Conservation (phyloP, 2,888 invertebrate genomes). For the Hemicrepidius hirtus region DNA sequence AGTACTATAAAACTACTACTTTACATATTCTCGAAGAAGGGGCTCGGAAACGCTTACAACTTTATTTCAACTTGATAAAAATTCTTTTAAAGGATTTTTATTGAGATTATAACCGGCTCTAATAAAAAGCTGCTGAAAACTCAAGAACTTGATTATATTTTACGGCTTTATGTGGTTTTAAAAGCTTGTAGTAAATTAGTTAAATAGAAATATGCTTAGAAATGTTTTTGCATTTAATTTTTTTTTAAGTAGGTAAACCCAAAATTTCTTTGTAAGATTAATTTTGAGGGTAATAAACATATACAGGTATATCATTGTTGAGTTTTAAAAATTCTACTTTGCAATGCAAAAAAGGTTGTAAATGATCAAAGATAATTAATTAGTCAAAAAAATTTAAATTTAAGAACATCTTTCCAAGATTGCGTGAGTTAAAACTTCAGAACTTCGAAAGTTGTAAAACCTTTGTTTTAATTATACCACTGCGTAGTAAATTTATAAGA, state of each 20-base stretch:
- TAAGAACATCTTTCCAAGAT: conserved; percentile 6
- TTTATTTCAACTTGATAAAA: background rate
- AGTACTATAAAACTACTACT: conserved; percentile 5
- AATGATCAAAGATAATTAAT: conserved; percentile 22
- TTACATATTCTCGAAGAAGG: conserved; percentile 7
- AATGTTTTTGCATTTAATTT: no score
- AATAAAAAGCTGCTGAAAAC: no score
- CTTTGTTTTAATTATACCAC: conserved; percentile 39
- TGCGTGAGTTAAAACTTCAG: background rate
- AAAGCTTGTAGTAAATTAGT: no score
- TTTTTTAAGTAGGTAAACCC: no score
- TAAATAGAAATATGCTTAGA: no score
- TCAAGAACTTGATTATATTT: no score
- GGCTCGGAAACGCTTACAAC: background rate
- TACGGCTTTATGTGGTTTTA: no score
- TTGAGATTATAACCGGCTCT: no score
- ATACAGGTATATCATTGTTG: background rate
- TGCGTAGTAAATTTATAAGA: conserved; percentile 43
- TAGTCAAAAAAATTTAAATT: conserved; percentile 24
- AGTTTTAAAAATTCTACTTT: background rate
- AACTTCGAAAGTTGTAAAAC: conserved; percentile 29
- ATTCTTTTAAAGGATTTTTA: background rate
- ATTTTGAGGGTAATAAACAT: no score
- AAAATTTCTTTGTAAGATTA: no score
- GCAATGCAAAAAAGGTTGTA: background rate